Percentiles rank a stretch among this genome's conserved stretches.
Conservation (phyloP, 2,113 vertebrate genomes). For the Mus musculus region DNA sequence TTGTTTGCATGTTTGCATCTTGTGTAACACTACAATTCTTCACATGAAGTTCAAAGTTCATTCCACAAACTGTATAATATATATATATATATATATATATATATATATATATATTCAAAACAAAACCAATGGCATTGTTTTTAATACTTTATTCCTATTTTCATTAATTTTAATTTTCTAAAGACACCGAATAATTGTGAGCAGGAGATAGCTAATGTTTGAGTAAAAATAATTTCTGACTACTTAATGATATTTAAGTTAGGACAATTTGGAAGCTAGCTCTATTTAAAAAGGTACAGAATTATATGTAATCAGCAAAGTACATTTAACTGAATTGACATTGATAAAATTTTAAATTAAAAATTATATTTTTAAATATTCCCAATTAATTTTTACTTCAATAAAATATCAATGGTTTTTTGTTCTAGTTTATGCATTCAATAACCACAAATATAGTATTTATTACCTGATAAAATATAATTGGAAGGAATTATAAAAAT, state of each 20-base stretch:
- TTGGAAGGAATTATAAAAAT: background rate
- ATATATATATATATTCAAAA: no score
- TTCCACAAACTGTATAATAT: background rate
- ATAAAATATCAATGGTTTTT: background rate
- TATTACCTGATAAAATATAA: background rate
- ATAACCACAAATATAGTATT: background rate
- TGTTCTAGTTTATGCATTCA: background rate
- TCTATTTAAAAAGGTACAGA: background rate
- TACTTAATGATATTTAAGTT: conserved; percentile 1
- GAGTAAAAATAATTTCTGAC: background rate
- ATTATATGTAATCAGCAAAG: background rate
- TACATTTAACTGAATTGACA: background rate
- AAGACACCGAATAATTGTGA: background rate
- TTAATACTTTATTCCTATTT: background rate
- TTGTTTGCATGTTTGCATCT: background rate
- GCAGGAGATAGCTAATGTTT: background rate
- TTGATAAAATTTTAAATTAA: background rate
- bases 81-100: background rate
- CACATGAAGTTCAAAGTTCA: background rate
- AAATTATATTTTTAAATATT: background rate
- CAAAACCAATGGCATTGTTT: background rate
- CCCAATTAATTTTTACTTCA: background rate
- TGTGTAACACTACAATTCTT: background rate
- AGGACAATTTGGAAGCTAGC: background rate
- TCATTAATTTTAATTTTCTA: background rate